Evolutionary conservation across 2,113 vertebrate species (phyloP), one percentile per base, ranked within the genome.

Genomic region (Amblyornis subalaris): DNA sequence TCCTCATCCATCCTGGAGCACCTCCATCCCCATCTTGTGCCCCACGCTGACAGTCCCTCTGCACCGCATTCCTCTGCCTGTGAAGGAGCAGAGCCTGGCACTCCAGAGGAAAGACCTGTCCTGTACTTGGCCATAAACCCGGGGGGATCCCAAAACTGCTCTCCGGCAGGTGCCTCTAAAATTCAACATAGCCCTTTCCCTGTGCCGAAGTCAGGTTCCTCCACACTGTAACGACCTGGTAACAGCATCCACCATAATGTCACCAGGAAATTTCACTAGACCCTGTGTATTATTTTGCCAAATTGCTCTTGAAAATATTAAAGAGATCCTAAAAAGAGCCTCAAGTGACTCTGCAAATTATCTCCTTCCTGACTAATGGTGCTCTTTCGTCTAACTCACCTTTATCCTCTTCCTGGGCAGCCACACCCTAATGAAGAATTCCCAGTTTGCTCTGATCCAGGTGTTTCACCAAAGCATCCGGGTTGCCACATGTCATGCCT

Each of bases 381-480:
- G 47, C 40, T 8, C 47, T 69, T 61, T 13, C 35, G 62, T 21
- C 35, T 42, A 19, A 35, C 14, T 42, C 35, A 9, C 35, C 47
- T 48, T 62, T 76, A 36, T 31, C 22, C 35, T 55, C 47, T 62
- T 70, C 48, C 62, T 62, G 40, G 18, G 18, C 62, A 69, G 48
- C 29, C 31, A 3, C 31, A 36, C 42, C 25, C 48, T 17, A 20
- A 17, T 23, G 14, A 62, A 35, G 31, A 62, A 48, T 70, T 76
- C 35, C 71, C 48, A 33, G 35, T 76, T 83, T 62, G 7, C 40
- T 76, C 25, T 62, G 64, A 35, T 48, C 12, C 55, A 36, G 48
- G 48, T 83, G 25, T 73, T 48, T 21, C 33, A 16, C 67, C 0
- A 0, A 16, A 50, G 67, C 18, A 5, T 35, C n/a, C 0, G 0